Conservation (phyloP, 2,797 vertebrate genomes). For the Thunnus albacares region DNA sequence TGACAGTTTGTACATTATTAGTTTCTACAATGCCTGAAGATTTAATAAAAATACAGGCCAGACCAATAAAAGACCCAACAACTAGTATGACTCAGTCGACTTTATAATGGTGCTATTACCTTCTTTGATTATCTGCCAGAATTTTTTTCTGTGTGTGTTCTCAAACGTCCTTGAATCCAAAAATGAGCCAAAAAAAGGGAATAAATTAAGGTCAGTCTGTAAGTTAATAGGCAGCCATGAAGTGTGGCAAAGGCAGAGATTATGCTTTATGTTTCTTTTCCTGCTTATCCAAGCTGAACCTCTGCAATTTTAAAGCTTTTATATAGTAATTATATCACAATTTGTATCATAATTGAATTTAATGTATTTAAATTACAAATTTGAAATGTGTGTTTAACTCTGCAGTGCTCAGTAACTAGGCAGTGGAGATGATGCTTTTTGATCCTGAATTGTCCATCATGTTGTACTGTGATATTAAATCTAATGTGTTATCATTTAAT, state of each 20-base stretch:
- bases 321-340: constrained; percentile 52
- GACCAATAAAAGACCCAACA: constrained; percentile 60
- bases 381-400: constrained; percentile 60
- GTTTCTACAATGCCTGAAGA: constrained; percentile 23
- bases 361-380: constrained; percentile 52
- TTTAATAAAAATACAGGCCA: constrained; percentile 54
- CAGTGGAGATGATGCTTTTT: constrained; percentile 43
- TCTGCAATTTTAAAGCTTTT: constrained; percentile 38
- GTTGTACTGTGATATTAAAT: constrained; percentile 41
- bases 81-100: constrained; percentile 37
- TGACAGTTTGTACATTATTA: constrained; percentile 41
- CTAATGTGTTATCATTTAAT: constrained; percentile 62
- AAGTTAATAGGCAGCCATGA: constrained; percentile 48
- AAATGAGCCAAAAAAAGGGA: constrained; percentile 20
- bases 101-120: constrained; percentile 39
- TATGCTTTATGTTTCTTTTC: constrained; percentile 29
- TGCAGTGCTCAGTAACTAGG: constrained; percentile 33
- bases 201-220: constrained; percentile 34
- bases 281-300: constrained; percentile 42
- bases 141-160: constrained; percentile 4
- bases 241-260: constrained; percentile 30
- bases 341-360: constrained; percentile 71
- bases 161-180: constrained; percentile 45
- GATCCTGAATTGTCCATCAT: constrained; percentile 63
- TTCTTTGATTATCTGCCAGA: constrained; percentile 37